Conservation (phyloP, 2,888 invertebrate genomes). For the Amblyteles armatorius region DNA sequence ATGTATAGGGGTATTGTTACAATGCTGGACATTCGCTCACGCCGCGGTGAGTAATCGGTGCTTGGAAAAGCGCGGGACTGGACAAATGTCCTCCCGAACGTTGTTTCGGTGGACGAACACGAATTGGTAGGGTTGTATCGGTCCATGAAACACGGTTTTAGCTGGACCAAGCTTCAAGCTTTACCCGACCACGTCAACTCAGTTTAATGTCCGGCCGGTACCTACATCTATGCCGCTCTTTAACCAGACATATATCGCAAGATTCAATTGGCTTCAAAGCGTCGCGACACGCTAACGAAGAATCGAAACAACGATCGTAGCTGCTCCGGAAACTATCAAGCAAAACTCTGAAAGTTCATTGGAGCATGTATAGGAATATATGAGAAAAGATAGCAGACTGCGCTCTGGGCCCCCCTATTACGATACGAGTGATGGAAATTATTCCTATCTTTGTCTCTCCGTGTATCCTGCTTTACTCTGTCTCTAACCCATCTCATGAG, state of each 20-base stretch:
- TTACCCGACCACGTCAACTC: slow-evolving; percentile 35
- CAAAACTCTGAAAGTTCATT: no score
- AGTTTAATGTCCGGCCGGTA: slow-evolving; percentile 25
- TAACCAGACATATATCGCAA: slow-evolving; percentile 1
- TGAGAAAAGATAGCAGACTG: background rate
- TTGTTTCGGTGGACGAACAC: slow-evolving; percentile 67
- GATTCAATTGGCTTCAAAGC: slow-evolving; percentile 9
- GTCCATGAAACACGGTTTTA: slow-evolving; percentile 64
- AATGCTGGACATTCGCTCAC: slow-evolving; percentile 48
- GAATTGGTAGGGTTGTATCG: slow-evolving; percentile 67
- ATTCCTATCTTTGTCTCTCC: background rate
- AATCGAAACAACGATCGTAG: background rate
- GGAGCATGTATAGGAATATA: background rate
- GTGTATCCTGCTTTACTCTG: background rate
- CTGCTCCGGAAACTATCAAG: background rate
- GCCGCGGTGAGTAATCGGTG: slow-evolving; percentile 66
- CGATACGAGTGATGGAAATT: background rate
- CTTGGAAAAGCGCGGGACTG: slow-evolving; percentile 67
- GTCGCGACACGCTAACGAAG: background rate
- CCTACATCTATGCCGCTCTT: slow-evolving; percentile 39
- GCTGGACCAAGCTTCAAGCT: slow-evolving; percentile 34
- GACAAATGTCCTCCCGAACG: slow-evolving; percentile 68
- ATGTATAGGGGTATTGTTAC: slow-evolving; percentile 25
- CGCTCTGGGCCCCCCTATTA: background rate
- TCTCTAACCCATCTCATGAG: background rate